phyloP scores from a whole-genome alignment of 2,797 vertebrate species.

The Pantherophis vulpinus region DNA sequence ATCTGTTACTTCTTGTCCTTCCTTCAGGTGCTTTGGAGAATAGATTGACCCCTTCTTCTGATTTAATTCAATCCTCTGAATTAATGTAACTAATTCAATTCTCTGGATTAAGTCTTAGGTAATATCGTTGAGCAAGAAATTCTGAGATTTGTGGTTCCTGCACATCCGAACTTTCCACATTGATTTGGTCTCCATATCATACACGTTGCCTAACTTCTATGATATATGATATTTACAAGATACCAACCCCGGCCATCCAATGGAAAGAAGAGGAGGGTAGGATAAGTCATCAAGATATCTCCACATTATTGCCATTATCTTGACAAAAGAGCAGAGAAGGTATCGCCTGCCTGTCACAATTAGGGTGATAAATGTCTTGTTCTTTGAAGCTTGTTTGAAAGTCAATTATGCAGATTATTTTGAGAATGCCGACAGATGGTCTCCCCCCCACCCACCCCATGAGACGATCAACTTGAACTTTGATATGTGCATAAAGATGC shows the following conservation, averaged over 20 bases:
- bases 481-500: conserved; percentile 69
- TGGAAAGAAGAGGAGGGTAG: conserved; percentile 48
- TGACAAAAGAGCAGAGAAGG: conserved; percentile 69
- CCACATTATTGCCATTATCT: conserved; percentile 65
- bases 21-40: not conserved
- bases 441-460: conserved; percentile 66
- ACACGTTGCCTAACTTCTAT: not conserved
- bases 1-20: not conserved
- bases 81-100: not conserved
- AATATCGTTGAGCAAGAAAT: not conserved
- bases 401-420: conserved; percentile 81
- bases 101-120: not conserved
- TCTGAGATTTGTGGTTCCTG: not conserved
- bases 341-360: conserved; percentile 71
- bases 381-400: conserved; percentile 75
- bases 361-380: conserved; percentile 74
- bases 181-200: not conserved
- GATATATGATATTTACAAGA: conserved; percentile 22
- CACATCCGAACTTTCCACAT: conserved; percentile 1
- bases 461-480: conserved; percentile 76
- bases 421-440: conserved; percentile 77
- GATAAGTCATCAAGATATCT: conserved; percentile 59
- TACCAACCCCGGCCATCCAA: not conserved
- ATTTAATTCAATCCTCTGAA: not conserved
- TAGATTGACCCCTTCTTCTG: not conserved